Base-by-base conservation (phyloP, 2,888 invertebrate genomes). In the Sicus ferrugineus region DNA sequence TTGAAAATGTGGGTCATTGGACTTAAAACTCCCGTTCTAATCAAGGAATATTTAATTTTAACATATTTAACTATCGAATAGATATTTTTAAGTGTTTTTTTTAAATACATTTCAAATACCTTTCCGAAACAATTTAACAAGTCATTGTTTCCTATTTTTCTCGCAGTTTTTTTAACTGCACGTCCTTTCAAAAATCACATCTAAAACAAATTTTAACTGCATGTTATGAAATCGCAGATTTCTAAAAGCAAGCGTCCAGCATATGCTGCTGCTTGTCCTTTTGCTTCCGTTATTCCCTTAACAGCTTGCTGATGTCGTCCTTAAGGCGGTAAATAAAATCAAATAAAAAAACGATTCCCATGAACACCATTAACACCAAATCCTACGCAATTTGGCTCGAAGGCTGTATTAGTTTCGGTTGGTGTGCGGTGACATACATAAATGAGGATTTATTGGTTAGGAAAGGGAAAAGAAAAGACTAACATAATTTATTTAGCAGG, bases 321-420 rank as follows among this genome's bases (percentile, higher is more conserved):
- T 28, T 21, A 54, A 19, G 5, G 21, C n/a, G n/a, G n/a, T n/a
- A n/a, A n/a, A n/a, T n/a, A n/a, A n/a, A n/a, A n/a, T n/a, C n/a
- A n/a, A 48, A 19, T 19, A 48, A 48, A 19, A 19, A 26, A 52
- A 52, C 34, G 19, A 64, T 68, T 68, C 64, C 68, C 64, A 46
- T 46, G 70, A 54, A 61, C n/a, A 65, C 65, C 68, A 68, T 70
- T 70, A 68, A 68, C 70, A 68, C 68, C 61, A 66, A 65, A 71
- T 66, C 68, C 62, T 64, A 38, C 59, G 48, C 64, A 70, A 61
- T 68, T 68, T 65, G 65, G 59, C 65, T 65, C 61, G 65, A 59
- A 68, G 65, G 59, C 65, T 67, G 14, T 71, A 19, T 67, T 50
- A 50, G 50, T 14, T 50, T 21, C 9, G 50, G 5, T 14, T 28